Percentiles rank a stretch among this genome's conserved stretches.
Conservation (phyloP, 2,797 vertebrate species). For the Luscinia megarhynchos region DNA sequence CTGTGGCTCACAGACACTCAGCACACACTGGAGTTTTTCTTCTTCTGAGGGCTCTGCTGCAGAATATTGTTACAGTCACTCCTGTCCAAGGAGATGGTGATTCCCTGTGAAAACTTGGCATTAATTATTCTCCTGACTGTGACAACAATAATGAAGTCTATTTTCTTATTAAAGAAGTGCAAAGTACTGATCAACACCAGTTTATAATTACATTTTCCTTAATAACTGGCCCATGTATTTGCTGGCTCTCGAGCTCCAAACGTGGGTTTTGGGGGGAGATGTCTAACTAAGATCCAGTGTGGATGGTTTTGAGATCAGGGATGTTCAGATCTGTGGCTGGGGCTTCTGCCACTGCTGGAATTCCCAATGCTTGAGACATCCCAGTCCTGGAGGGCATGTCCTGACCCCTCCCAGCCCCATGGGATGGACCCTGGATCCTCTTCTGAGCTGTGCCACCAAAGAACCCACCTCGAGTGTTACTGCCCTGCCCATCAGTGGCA, state of each 20-base stretch:
- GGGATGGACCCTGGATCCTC: background rate
- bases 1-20: background rate
- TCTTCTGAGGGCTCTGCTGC: background rate
- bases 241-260: background rate
- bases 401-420: fast-evolving
- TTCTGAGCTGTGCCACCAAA: background rate
- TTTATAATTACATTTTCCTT: background rate
- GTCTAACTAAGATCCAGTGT: background rate
- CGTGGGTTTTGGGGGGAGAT: background rate
- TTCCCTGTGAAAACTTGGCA: background rate
- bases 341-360: background rate
- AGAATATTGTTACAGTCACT: background rate
- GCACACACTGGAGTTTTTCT: background rate
- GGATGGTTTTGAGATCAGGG: fast-evolving
- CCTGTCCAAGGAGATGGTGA: slow-evolving; percentile 5
- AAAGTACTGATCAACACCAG: background rate
- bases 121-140: slow-evolving; percentile 22
- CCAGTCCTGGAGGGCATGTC: fast-evolving
- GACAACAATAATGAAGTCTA: background rate
- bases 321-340: fast-evolving
- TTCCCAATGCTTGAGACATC: background rate
- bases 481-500: background rate
- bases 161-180: background rate
- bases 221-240: background rate
- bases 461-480: background rate